Percentiles rank a stretch among this genome's conserved stretches.
These are phyloP conservation scores for Patella vulgata DNA, from an alignment of 1,140 invertebrate species.

Conservation along the genomic window DNA sequence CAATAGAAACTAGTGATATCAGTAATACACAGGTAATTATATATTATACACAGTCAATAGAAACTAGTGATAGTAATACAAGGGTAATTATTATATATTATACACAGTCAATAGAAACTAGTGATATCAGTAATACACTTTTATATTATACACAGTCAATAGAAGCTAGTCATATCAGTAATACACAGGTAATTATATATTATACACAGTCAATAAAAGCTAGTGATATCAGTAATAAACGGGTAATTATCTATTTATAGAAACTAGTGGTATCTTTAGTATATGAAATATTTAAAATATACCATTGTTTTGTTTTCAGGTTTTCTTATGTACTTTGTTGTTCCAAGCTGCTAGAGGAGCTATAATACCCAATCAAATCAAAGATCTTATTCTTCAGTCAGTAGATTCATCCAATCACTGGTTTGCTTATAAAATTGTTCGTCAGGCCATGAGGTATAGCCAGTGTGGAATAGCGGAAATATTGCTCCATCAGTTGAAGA, in stretches of 20 bases:
- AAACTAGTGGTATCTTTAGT: too few relatives aligned
- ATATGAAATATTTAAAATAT: too few relatives aligned
- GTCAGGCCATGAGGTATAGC: constrained; percentile 80
- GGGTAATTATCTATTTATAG: too few relatives aligned
- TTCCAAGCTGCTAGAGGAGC: constrained; percentile 77
- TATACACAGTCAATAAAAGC: too few relatives aligned
- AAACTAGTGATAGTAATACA: too few relatives aligned
- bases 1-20: not conserved
- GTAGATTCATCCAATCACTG: constrained; percentile 78
- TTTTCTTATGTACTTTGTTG: constrained; percentile 82
- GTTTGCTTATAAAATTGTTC: constrained; percentile 86
- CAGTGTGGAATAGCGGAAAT: constrained; percentile 63
- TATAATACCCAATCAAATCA: constrained; percentile 42
- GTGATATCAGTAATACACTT: too few relatives aligned
- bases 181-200: constrained; percentile 11
- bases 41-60: too few relatives aligned
- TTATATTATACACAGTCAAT: constrained; percentile 6
- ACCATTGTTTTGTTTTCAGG: constrained; percentile 65
- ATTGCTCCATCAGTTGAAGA: constrained; percentile 48
- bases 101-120: too few relatives aligned
- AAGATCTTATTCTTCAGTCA: constrained; percentile 53
- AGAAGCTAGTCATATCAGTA: not conserved
- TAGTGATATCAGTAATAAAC: too few relatives aligned
- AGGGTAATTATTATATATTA: too few relatives aligned
- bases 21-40: constrained; percentile 8